Evolutionary conservation across 2,797 vertebrate species (phyloP).

Genomic region (Tenualosa ilisha): DNA sequence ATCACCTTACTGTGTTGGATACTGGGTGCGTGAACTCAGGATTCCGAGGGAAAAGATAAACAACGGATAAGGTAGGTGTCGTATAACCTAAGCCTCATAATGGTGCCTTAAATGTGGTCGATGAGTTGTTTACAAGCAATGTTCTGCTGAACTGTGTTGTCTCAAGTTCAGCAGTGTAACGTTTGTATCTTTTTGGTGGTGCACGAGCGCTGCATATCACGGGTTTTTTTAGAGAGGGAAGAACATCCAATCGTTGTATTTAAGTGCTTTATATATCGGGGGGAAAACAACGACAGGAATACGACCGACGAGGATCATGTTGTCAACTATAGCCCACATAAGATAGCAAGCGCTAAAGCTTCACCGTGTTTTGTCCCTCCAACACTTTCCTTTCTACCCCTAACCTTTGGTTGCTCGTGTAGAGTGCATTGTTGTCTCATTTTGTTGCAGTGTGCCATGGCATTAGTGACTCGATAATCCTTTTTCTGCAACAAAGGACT

Average conservation of each 20-base stretch:
- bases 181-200: background rate
- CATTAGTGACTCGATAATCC: slow-evolving; percentile 72
- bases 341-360: background rate
- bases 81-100: background rate
- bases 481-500: slow-evolving; percentile 76
- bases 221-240: too few species aligned
- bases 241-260: background rate
- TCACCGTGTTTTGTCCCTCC: slow-evolving; percentile 8
- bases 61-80: slow-evolving; percentile 63
- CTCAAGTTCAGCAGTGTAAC: slow-evolving; percentile 7
- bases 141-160: background rate
- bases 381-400: slow-evolving; percentile 33
- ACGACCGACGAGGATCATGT: background rate
- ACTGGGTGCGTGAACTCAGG: slow-evolving; percentile 58
- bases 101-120: background rate
- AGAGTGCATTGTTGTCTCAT: slow-evolving; percentile 54
- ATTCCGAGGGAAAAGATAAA: slow-evolving; percentile 44
- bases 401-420: slow-evolving; percentile 42
- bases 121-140: slow-evolving; percentile 4
- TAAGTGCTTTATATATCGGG: background rate
- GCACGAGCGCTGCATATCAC: background rate
- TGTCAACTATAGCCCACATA: slow-evolving; percentile 13
- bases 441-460: slow-evolving; percentile 63
- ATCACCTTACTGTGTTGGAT: slow-evolving; percentile 55
- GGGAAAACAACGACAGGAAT: background rate